These are phyloP conservation scores for Sandelia bainsii DNA, from an alignment of 2,797 vertebrate genomes.

Conservation along the genomic window DNA sequence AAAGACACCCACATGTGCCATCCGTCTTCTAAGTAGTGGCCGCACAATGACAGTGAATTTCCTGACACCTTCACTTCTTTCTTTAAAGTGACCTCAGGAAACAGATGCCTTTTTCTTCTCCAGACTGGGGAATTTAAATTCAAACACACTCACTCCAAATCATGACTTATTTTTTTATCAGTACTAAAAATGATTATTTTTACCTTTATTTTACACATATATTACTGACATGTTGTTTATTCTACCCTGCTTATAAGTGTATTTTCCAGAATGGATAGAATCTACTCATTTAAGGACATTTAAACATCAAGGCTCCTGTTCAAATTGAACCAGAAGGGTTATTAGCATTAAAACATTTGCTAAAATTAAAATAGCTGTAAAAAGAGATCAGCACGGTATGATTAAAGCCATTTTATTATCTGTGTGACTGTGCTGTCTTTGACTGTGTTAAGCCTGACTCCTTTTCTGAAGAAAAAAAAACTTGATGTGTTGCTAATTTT, in stretches of 20 bases:
- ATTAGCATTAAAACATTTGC: neutral
- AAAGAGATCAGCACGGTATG: neutral
- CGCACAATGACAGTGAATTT: conserved; percentile 54
- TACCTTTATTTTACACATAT: neutral
- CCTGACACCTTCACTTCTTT: conserved; percentile 42
- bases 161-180: neutral
- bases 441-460: neutral
- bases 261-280: neutral
- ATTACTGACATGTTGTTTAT: neutral
- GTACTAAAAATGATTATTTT: neutral
- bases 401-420: neutral
- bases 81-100: conserved; percentile 13
- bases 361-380: neutral
- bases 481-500: neutral
- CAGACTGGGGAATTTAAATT: conserved; percentile 4
- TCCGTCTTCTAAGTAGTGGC: conserved; percentile 57
- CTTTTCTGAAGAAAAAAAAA: conserved; percentile 11
- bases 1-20: conserved; percentile 60
- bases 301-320: neutral
- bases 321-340: neutral
- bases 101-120: neutral
- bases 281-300: conserved; percentile 3
- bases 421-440: neutral
- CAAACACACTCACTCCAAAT: conserved; percentile 14
- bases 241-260: neutral